Evolutionary conservation across 2,888 invertebrate genomes (phyloP), one percentile per base, ranked within the genome.

Genomic region (Salpingus planirostris): DNA sequence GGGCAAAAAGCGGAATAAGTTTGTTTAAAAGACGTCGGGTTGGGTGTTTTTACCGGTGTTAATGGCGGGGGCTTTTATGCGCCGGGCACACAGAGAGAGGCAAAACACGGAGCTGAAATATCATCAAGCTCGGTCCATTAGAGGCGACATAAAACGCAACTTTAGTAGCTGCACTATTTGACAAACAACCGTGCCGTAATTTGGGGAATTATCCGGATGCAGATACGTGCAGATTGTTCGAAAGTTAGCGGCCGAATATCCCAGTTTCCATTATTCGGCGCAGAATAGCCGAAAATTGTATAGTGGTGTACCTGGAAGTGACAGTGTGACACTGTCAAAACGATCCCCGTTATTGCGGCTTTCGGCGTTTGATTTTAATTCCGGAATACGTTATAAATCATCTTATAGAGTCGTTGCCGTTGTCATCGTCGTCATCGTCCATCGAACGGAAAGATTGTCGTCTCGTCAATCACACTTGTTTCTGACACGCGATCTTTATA

Each of bases 401-500:
- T n/a, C n/a, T n/a, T n/a, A n/a, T n/a, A n/a, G n/a, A n/a, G n/a
- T n/a, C n/a, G n/a, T n/a, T n/a, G n/a, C n/a, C n/a, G n/a, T n/a
- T n/a, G n/a, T n/a, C n/a, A n/a, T n/a, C n/a, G n/a, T n/a, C n/a
- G n/a, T n/a, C n/a, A n/a, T n/a, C n/a, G n/a, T n/a, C n/a, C n/a
- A n/a, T n/a, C n/a, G n/a, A n/a, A n/a, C n/a, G 8, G 18, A 18
- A 8, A 18, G 18, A 23, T 27, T 32, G 32, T 27, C 13, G 6
- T 13, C 11, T 27, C 33, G 33, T 33, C 33, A 13, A 27, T 33
- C 33, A 33, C 33, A 28, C 28, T 33, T 32, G 27, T 24, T 31
- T 21, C 10, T 27, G 27, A 27, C 32, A 13, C 15, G 10, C 13
- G 21, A 25, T 13, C 25, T 13, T n/a, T n/a, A n/a, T n/a, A n/a